Evolutionary conservation across 2,113 vertebrate genomes (phyloP), one percentile per base, ranked within the genome.

Genomic region (Hemicordylus capensis): DNA sequence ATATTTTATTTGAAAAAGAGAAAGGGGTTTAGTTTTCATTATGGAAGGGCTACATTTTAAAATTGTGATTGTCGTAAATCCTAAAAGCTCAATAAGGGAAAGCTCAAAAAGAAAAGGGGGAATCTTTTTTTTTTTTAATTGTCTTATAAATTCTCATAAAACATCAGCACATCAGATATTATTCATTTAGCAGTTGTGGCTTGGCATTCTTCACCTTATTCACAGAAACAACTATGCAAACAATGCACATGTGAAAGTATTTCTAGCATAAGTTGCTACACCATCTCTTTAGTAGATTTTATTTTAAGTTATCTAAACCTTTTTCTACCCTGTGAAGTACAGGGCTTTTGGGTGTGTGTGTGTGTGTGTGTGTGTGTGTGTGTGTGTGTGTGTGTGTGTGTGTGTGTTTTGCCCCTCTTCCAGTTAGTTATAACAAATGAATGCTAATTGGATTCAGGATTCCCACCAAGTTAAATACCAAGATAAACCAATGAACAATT

Each of bases 381-480:
- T n/a, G n/a, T n/a, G n/a, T n/a, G n/a, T n/a, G n/a, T n/a, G n/a
- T n/a, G n/a, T n/a, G n/a, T n/a, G n/a, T n/a, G n/a, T 75, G 20
- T 37, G 1, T 76, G 34, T 22, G 42, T 75, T 76, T 10, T 34
- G 37, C 34, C 2, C 9, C 4, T 19, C n/a, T n/a, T 26, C 34
- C 24, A 22, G 56, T 69, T 84, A 76, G n/a, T 56, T 48, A 76
- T 67, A 67, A 84, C 48, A 56, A 67, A 61, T 67, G 11, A 54
- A 59, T 42, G 67, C 61, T 66, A 37, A 44, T n/a, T 56, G 11
- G 31, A 76, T 84, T 42, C n/a, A 83, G 28, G 81, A 61, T 83
- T 83, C 69, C 70, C 39, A 74, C 39, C 19, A 83, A 83, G 56
- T 61, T 83, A 83, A 83, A 72, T 59, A 54, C 51, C 80, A 82